Evolutionary conservation across 2,888 invertebrate genomes (phyloP), one percentile per base, ranked within the genome.

Genomic region (Mythimna impura): DNA sequence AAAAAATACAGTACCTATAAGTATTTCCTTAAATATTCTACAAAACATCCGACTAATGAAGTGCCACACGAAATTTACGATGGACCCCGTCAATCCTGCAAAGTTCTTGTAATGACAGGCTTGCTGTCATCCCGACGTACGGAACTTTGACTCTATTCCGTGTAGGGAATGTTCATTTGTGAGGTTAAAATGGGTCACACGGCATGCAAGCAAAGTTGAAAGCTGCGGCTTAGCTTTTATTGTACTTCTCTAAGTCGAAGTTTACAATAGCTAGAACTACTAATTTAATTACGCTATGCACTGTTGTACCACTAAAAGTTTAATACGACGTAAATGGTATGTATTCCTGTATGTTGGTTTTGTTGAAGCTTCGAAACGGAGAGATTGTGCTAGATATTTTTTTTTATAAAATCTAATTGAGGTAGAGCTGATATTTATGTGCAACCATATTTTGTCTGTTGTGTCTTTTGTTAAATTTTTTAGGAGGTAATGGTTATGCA

Each of bases 161-260:
- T 66, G 71, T 65, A 34, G 62, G 57, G 72, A 76, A 81, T 73
- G 76, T 81, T 73, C 81, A 76, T 76, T 79, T 81, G 81, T 79
- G 75, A 79, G 70, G 71, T 78, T 78, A 78, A 78, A 81, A 81
- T 78, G 70, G 81, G 66, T 81, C 81, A 75, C 69, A 81, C 43
- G 54, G 61, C 34, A 54, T 64, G 67, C 80, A 70, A 78, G 63
- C 65, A 63, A 81, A 81, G 69, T 79, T 79, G 47, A 65, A 79
- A 79, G 70, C 76, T 65, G 34, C 20, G 43, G 81, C 75, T 79
- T 69, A 55, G 81, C 79, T 81, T 81, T 75, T 78, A 81, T 78
- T 81, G 80, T 78, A 69, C 78, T 78, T 73, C 73, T 54, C 73
- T 68, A 78, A 81, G 74, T 71, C 68, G 30, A 22, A 81, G 78